Base-by-base conservation (phyloP, 2,888 invertebrate genomes). In the Tetragonula carbonaria region DNA sequence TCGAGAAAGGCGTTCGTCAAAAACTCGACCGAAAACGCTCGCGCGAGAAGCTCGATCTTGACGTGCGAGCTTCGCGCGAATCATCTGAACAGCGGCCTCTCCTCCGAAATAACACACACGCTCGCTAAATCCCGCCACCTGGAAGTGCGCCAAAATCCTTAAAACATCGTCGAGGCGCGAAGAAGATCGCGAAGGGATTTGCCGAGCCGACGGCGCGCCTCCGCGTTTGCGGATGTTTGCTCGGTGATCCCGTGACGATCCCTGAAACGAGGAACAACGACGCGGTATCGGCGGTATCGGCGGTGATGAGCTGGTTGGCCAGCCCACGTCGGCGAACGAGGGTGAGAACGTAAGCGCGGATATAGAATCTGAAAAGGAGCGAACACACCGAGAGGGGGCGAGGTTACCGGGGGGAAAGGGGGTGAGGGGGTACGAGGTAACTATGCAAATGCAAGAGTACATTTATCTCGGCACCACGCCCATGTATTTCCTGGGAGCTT, bases 391-490 rank as follows among this genome's bases (percentile, higher is more conserved):
- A 38, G 38, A 0, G 38, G 38, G 38, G 5, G 38, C 33, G 38
- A 38, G 38, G 38, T 4, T 4, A 38, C 0, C 4, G 38, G 38
- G 38, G 38, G 38, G 5, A 38, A 45, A 2, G 8, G 45, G 8
- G 45, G 45, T 1, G 45, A 2, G 45, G 81, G 80, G 75, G 75
- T 45, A 85, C 77, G 89, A 91, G 88, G 91, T 92, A 91, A 92
- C 91, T 93, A 93, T 94, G 94, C 93, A 93, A 93, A 93, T 94
- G 91, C 91, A 90, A 92, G 92, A 92, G 92, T 92, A 92, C 92
- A 93, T 94, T 93, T 93, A 94, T 94, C 94, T 93, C 92, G 79
- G 88, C 89, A 92, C 94, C 94, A 94, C 94, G 93, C 94, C 93
- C 93, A 93, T 93, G 93, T 92, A 94, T 93, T 94, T 94, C 93